Conservation (phyloP, 2,113 vertebrate species). For the Prolemur simus region DNA sequence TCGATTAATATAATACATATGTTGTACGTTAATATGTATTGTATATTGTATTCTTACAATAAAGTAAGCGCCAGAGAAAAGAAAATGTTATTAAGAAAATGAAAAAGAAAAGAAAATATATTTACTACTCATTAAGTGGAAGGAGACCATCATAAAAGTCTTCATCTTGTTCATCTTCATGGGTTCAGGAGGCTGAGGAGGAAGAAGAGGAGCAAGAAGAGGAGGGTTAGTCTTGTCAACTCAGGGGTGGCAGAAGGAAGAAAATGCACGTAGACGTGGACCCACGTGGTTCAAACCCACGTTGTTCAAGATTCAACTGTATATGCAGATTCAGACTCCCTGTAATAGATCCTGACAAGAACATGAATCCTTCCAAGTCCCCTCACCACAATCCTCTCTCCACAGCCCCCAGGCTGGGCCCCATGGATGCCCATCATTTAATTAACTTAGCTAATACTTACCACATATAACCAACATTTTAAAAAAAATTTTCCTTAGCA, state of each 20-base stretch:
- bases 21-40: not conserved
- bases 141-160: not conserved
- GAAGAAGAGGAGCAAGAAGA: not conserved
- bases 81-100: not conserved
- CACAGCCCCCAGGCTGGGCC: not conserved
- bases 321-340: not conserved
- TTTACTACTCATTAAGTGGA: not conserved
- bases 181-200: not conserved
- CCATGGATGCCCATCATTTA: not conserved
- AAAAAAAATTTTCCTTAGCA: not conserved
- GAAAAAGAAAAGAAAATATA: not conserved
- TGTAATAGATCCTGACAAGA: not conserved
- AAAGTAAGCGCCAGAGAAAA: not conserved
- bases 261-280: not conserved
- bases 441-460: slow-evolving; percentile 19
- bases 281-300: not conserved
- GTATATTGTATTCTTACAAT: not conserved
- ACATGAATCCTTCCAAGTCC: not conserved
- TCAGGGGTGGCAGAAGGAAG: not conserved
- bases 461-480: not conserved
- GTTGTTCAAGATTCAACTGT: not conserved
- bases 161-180: not conserved
- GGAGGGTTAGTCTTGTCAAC: not conserved
- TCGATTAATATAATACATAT: not conserved
- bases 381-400: not conserved